Conservation (phyloP, 2,888 invertebrate genomes). For the Eilema griseolum region DNA sequence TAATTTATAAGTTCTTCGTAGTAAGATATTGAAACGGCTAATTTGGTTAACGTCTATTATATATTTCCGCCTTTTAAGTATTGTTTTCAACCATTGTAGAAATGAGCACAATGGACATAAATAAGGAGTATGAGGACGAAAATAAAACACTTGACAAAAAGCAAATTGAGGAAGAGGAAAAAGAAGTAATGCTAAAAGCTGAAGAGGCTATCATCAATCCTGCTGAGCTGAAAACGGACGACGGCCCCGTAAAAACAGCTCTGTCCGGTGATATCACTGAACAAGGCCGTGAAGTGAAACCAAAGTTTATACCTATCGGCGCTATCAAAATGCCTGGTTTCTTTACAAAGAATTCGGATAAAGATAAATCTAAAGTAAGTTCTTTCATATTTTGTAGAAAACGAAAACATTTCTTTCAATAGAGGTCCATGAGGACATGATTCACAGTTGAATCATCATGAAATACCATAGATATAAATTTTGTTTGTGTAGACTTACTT, state of each 20-base stretch:
- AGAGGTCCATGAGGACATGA: neutral
- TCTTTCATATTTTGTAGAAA: neutral
- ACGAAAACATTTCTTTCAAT: neutral
- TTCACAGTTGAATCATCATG: neutral
- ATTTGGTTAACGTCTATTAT: neutral
- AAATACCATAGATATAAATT: neutral
- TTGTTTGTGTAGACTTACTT: neutral
- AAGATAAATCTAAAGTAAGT: slow-evolving; percentile 90
- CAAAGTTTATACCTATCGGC: slow-evolving; percentile 94
- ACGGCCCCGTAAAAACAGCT: slow-evolving; percentile 82
- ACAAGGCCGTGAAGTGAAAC: slow-evolving; percentile 91
- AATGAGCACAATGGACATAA: slow-evolving; percentile 77
- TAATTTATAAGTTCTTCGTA: neutral
- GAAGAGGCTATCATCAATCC: slow-evolving; percentile 85
- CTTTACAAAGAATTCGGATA: slow-evolving; percentile 92
- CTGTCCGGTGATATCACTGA: slow-evolving; percentile 86
- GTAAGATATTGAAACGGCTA: neutral
- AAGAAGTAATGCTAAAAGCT: slow-evolving; percentile 87
- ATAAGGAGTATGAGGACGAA: slow-evolving; percentile 77
- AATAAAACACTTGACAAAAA: slow-evolving; percentile 88
- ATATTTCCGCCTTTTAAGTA: neutral
- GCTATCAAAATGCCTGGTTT: slow-evolving; percentile 96
- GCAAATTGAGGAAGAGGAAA: slow-evolving; percentile 89
- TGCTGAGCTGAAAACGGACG: slow-evolving; percentile 78
- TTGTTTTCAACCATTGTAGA: slow-evolving; percentile 8